Evolutionary conservation across 1,140 invertebrate species (phyloP), one percentile per base, ranked within the genome.

Genomic region (Drosophila persimilis): DNA sequence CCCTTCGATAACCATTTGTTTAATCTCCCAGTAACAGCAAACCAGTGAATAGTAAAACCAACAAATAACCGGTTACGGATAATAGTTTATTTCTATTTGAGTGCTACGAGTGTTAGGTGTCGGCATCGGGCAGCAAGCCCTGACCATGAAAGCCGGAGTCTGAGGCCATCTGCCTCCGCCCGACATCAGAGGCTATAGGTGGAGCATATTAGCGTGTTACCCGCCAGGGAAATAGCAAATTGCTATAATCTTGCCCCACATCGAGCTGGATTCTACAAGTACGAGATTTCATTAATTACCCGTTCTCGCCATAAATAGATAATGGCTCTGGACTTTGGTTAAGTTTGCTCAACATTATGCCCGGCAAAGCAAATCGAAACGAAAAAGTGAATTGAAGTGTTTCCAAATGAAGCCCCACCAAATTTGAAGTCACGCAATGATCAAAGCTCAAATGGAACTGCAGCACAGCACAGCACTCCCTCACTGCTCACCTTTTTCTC

Each of bases 91-190:
- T 53, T 73, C 24, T 55, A 51, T 48, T 56, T 15, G 29, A 53
- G 57, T 48, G 61, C 35, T 39, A 39, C 35, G 11, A 11, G 39
- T 54, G 29, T 51, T 67, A 43, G 73, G 41, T 43, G 52, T 63
- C 17, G 54, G 54, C 69, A 35, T 57, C 65, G 11, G 35, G 11
- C 35, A 39, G 54, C 31, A 57, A 73, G 48, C 79, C 76, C 80
- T 84, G 80, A 76, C 80, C 80, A 80, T 85, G 80, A 76, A 80
- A 72, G 65, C 52, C 46, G 11, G 50, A 71, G 65, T 41, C 52
- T 15, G 17, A 15, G 24, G 31, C 6, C 58, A 17, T 53, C 15
- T 44, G 59, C 58, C 6, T 43, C 15, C 29, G 58, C 58, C 9
- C 24, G 26, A 55, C 35, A 67, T 67, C 22, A 11, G 45, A 11